A percentile compares a stretch with the other conserved stretches of the same genome.
Evolutionary conservation across 92 coral and sea anemone genomes (phyloP).

Genomic region (Heteractis magnifica): DNA sequence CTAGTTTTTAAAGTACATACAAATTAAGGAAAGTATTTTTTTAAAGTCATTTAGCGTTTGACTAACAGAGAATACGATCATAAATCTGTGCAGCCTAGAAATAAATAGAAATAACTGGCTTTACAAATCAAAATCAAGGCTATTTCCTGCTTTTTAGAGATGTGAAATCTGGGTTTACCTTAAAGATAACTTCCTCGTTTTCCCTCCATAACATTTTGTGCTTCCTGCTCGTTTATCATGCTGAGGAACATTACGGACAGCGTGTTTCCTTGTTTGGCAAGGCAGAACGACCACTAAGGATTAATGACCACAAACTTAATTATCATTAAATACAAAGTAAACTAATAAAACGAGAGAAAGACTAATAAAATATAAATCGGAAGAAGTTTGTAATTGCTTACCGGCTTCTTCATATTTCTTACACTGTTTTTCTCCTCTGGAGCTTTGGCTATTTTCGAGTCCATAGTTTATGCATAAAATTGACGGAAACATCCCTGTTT

Average conservation of each 20-base stretch:
- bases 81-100: constrained; percentile 1
- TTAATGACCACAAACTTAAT: not conserved
- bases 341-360: not conserved
- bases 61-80: not conserved
- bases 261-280: constrained; percentile 4
- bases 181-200: not conserved
- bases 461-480: not conserved
- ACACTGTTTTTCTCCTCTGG: not conserved
- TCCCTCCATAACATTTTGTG: not conserved
- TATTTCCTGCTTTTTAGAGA: constrained; percentile 3
- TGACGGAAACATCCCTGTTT: not conserved
- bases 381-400: not conserved
- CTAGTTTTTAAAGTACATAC: not conserved
- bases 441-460: not conserved
- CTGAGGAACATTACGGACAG: not conserved
- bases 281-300: not conserved
- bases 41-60: not conserved
- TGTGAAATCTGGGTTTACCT: not conserved
- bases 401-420: constrained; percentile 2
- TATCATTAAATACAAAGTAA: not conserved
- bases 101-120: not conserved
- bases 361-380: not conserved
- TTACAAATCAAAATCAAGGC: not conserved
- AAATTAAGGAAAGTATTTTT: not conserved
- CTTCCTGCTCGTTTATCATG: constrained; percentile 5